Percentiles rank a stretch among this genome's conserved stretches.
Conservation (phyloP, 2,888 invertebrate species). For the Ormyrus pomaceus region DNA sequence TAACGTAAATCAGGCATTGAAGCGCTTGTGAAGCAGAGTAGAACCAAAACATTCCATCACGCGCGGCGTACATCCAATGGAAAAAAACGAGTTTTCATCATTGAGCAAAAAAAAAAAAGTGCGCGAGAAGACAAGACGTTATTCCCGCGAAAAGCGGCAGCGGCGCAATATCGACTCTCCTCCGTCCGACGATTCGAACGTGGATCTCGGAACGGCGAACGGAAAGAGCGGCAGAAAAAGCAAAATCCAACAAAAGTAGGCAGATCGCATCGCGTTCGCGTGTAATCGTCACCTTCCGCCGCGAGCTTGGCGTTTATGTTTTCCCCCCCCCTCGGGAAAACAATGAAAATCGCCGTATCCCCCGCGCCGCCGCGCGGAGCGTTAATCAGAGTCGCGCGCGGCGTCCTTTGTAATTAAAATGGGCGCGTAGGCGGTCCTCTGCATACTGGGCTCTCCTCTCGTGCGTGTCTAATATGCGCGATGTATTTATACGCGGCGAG, state of each 20-base stretch:
- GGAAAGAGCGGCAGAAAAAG: not conserved
- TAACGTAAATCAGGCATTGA: no score
- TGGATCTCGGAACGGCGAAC: not conserved
- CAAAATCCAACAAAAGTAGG: not conserved
- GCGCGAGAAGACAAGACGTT: not conserved
- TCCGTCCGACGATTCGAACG: not conserved
- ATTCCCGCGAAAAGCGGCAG: not conserved
- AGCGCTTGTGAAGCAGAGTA: no score
- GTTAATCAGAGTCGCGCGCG: not conserved
- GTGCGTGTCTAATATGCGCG: no score
- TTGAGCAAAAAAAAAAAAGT: not conserved
- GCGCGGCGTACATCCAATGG: no score
- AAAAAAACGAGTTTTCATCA: not conserved
- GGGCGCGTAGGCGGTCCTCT: not conserved
- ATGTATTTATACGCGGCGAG: no score
- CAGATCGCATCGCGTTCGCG: not conserved
- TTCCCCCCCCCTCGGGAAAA: not conserved
- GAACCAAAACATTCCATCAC: no score
- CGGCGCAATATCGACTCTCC: not conserved
- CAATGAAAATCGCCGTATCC: not conserved
- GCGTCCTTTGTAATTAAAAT: constrained; percentile 40
- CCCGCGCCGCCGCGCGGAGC: not conserved
- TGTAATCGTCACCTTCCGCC: constrained; percentile 47
- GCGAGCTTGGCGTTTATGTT: not conserved
- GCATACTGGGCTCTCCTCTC: no score